Conservation (phyloP, 2,113 vertebrate genomes). For the Sebastes fasciatus region DNA sequence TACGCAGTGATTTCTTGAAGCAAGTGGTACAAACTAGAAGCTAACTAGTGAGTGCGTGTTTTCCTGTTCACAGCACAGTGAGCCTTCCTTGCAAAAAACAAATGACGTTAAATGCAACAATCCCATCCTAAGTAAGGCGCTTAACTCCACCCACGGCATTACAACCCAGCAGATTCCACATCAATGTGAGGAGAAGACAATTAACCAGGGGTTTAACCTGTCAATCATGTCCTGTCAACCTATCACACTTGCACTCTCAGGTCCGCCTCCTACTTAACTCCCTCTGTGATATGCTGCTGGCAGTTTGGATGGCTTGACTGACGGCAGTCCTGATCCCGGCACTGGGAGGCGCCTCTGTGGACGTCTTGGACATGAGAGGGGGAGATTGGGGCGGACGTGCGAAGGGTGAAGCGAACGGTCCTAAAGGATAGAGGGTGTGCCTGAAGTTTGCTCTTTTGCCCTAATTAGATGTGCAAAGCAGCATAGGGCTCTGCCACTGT, state of each 20-base stretch:
- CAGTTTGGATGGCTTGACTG: conserved; percentile 83
- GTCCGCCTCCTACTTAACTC: conserved; percentile 84
- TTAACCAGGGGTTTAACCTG: conserved; percentile 85
- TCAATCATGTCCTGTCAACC: conserved; percentile 81
- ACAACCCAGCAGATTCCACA: conserved; percentile 66
- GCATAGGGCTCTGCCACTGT: conserved; percentile 42
- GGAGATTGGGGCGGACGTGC: conserved; percentile 74
- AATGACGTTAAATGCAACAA: conserved; percentile 50
- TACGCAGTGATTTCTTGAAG: not conserved
- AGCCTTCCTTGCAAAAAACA: conserved; percentile 22
- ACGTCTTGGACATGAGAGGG: conserved; percentile 67
- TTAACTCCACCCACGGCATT: conserved; percentile 71
- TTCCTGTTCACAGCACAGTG: conserved; percentile 10
- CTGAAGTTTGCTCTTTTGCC: conserved; percentile 54
- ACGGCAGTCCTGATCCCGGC: conserved; percentile 77
- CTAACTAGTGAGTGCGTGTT: conserved; percentile 2
- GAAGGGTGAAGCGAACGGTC: conserved; percentile 53
- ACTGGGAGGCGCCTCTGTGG: conserved; percentile 71
- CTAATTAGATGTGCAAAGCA: conserved; percentile 74
- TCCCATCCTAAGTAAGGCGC: conserved; percentile 52
- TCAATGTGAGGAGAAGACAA: conserved; percentile 80
- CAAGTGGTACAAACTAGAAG: not conserved
- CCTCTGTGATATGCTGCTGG: conserved; percentile 79
- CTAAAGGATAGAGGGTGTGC: conserved; percentile 41
- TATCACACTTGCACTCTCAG: conserved; percentile 78